Evolutionary conservation across 2,888 invertebrate genomes (phyloP).

Genomic region (Abrostola tripartita): DNA sequence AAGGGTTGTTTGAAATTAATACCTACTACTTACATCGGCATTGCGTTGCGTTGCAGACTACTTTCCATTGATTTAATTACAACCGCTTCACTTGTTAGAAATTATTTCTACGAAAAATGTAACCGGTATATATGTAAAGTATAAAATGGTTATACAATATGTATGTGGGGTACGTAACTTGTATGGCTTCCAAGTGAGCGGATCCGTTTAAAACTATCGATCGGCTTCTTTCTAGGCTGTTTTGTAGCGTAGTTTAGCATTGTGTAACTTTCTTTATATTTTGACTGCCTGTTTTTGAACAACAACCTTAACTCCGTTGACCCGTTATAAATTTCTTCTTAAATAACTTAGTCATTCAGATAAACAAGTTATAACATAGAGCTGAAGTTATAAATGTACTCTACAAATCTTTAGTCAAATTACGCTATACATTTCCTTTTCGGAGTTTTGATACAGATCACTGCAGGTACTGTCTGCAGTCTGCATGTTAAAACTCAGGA

Average conservation of each 20-base stretch:
- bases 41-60: constrained; percentile 15
- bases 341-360: no score
- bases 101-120: constrained; percentile 46
- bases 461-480: no score
- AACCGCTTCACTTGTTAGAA: constrained; percentile 48
- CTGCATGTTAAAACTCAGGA: no score
- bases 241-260: constrained; percentile 9
- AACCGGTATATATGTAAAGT: constrained; percentile 37
- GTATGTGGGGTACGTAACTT: constrained; percentile 41
- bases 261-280: constrained; percentile 19
- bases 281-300: constrained; percentile 13
- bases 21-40: constrained; percentile 11
- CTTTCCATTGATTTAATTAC: constrained; percentile 48
- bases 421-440: no score
- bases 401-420: no score
- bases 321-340: no score
- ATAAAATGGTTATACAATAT: constrained; percentile 48
- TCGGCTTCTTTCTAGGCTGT: constrained; percentile 24
- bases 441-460: no score
- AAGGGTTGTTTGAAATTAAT: not conserved
- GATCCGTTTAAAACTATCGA: constrained; percentile 52
- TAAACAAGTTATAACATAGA: no score
- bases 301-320: not conserved
- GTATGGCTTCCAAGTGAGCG: constrained; percentile 49
- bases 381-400: no score